A percentile compares a stretch with the other conserved stretches of the same genome.
phyloP scores from a whole-genome alignment of 2,113 vertebrate genomes.

The Pogona vitticeps region DNA sequence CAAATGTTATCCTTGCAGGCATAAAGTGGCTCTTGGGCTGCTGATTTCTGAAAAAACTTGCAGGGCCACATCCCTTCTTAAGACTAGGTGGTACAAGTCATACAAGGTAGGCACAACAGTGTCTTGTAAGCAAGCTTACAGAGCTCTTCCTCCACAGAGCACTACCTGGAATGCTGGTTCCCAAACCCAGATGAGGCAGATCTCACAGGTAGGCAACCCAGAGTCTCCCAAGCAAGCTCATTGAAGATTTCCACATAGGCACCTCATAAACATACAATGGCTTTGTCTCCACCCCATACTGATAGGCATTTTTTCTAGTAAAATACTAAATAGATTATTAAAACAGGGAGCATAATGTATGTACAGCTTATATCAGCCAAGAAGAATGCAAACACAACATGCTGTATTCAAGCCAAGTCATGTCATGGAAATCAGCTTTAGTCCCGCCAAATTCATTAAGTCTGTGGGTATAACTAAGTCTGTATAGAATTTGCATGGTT shows the following conservation, averaged over 20 bases:
- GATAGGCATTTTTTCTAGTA: background rate
- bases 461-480: background rate
- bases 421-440: no score
- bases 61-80: background rate
- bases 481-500: background rate
- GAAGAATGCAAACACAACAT: background rate
- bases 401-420: background rate
- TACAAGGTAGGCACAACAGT: slow-evolving; percentile 26
- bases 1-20: background rate
- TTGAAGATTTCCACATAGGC: background rate
- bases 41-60: slow-evolving; percentile 1
- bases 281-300: background rate
- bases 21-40: background rate
- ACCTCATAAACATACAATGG: background rate
- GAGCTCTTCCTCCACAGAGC: slow-evolving; percentile 41
- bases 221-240: slow-evolving; percentile 20
- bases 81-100: background rate
- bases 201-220: slow-evolving; percentile 30
- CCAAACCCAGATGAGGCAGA: slow-evolving; percentile 34
- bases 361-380: background rate
- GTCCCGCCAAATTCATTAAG: background rate
- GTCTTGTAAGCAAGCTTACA: slow-evolving; percentile 30
- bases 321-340: background rate
- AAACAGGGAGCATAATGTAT: background rate
- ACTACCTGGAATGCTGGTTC: slow-evolving; percentile 15